These are phyloP conservation scores for Caenorhabditis parvicauda DNA, from an alignment of 2,888 invertebrate genomes.

Conservation along the genomic window DNA sequence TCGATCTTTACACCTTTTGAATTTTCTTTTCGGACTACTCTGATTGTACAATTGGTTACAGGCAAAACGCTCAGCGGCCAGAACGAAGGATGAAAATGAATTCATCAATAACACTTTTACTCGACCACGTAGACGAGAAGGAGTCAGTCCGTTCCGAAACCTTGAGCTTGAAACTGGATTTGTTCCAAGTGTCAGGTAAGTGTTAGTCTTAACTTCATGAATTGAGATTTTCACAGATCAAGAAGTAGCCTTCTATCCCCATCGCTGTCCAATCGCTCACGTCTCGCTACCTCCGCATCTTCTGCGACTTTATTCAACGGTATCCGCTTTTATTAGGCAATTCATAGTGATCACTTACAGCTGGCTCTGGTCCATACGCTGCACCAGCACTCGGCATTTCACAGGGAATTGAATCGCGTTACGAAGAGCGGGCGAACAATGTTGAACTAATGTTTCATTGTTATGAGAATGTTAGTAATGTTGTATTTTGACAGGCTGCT, in stretches of 20 bases:
- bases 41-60: slow-evolving; percentile 26
- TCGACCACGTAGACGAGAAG: slow-evolving; percentile 34
- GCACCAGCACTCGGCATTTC: slow-evolving; percentile 53
- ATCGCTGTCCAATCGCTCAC: slow-evolving; percentile 22
- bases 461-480: not conserved
- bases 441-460: slow-evolving; percentile 38
- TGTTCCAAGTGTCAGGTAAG: slow-evolving; percentile 30
- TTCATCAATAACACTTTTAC: slow-evolving; percentile 43
- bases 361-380: slow-evolving; percentile 53
- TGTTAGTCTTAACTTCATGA: not conserved
- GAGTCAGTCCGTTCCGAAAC: slow-evolving; percentile 46
- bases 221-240: slow-evolving; percentile 18
- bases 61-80: slow-evolving; percentile 50
- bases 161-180: slow-evolving; percentile 43
- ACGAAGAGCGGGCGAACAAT: slow-evolving; percentile 48
- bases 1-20: not conserved
- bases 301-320: slow-evolving; percentile 26
- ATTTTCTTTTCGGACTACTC: not conserved
- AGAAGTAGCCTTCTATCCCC: slow-evolving; percentile 22
- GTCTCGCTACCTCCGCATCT: slow-evolving; percentile 23
- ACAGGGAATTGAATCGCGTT: slow-evolving; percentile 57
- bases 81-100: slow-evolving; percentile 49
- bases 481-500: slow-evolving; percentile 24
- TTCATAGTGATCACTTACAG: slow-evolving; percentile 11
- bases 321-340: slow-evolving; percentile 10